Percentiles rank a stretch among this genome's conserved stretches.
Evolutionary conservation across 2,113 vertebrate species (phyloP).

Genomic region (Tenebrosternarchus preto): DNA sequence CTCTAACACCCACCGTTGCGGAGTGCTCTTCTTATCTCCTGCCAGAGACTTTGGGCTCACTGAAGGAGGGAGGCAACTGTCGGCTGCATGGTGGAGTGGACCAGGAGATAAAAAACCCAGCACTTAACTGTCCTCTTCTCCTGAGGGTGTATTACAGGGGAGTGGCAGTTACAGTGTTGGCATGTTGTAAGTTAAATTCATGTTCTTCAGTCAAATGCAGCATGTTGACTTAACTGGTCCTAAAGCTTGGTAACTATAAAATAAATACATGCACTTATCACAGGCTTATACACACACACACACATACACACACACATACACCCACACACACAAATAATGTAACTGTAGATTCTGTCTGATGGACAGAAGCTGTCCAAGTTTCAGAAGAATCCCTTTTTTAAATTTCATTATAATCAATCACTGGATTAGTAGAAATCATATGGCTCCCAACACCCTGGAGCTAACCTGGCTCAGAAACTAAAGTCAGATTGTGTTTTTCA

Average conservation of each 20-base stretch:
- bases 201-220: not conserved
- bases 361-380: no score
- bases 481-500: no score
- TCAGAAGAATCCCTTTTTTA: no score
- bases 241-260: not conserved
- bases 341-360: no score
- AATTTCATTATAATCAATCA: no score
- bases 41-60: conserved; percentile 64
- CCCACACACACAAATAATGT: no score
- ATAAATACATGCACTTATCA: not conserved
- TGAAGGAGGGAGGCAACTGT: conserved; percentile 62
- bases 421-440: no score
- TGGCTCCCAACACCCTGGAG: no score
- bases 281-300: not conserved
- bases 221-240: not conserved
- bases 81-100: conserved; percentile 73
- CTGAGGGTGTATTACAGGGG: not conserved
- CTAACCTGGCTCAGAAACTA: no score
- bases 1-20: conserved; percentile 50
- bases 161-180: not conserved
- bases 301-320: no score
- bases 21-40: conserved; percentile 69
- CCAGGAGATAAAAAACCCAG: conserved; percentile 70
- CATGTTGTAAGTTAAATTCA: not conserved
- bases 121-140: not conserved